These are phyloP conservation scores for Onychostoma macrolepis DNA, from an alignment of 2,113 vertebrate species.

Conservation along the genomic window DNA sequence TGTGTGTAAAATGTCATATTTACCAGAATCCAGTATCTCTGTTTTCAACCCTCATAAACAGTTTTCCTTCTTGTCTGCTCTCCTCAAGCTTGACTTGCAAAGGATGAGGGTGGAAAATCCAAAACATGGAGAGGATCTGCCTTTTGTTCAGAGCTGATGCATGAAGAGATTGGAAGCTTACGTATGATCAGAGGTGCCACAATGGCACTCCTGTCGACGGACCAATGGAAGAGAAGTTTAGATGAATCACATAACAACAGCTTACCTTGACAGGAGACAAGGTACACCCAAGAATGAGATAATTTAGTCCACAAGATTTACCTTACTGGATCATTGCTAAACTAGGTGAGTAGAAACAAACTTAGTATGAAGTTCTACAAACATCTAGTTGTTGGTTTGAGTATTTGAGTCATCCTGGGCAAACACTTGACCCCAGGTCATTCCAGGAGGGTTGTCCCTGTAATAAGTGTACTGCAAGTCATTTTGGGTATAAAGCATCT, in stretches of 20 bases:
- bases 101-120: conserved; percentile 57
- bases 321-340: neutral
- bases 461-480: neutral
- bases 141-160: conserved; percentile 52
- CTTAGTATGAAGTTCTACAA: neutral
- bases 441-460: neutral
- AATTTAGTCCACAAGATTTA: neutral
- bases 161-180: conserved; percentile 27
- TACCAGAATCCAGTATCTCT: neutral
- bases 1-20: neutral
- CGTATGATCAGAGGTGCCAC: neutral
- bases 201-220: neutral
- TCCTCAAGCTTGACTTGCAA: conserved; percentile 49
- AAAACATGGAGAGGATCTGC: conserved; percentile 61
- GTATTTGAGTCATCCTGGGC: neutral
- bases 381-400: neutral
- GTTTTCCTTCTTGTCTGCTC: conserved; percentile 41
- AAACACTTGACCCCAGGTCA: neutral
- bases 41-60: conserved; percentile 54
- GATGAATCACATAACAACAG: neutral
- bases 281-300: neutral
- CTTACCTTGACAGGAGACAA: neutral
- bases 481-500: neutral
- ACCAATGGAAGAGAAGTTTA: neutral
- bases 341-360: neutral